Percentiles rank a stretch among this genome's conserved stretches.
Evolutionary conservation across 2,113 vertebrate genomes (phyloP).

Genomic region (Nymphicus hollandicus): DNA sequence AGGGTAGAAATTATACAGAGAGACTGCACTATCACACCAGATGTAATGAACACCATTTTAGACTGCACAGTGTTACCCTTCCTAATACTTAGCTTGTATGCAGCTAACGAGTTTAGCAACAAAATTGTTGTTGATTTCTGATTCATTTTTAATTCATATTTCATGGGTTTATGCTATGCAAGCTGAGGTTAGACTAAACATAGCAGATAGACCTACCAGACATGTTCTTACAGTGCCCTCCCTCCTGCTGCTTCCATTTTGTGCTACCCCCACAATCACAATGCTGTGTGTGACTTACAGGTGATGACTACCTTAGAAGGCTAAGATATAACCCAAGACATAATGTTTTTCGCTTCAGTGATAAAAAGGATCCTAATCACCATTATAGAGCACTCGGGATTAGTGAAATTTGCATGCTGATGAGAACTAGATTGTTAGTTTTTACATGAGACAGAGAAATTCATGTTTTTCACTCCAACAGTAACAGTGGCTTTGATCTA

Average conservation of each 20-base stretch:
- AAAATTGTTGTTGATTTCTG: neutral
- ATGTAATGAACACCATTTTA: neutral
- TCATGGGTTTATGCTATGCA: neutral
- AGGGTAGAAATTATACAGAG: neutral
- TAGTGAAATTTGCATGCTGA: neutral
- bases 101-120: neutral
- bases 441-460: neutral
- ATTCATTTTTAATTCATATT: neutral
- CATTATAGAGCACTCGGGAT: neutral
- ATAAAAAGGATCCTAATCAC: neutral
- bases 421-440: neutral
- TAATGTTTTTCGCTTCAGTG: neutral
- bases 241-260: neutral
- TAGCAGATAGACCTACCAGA: neutral
- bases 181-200: neutral
- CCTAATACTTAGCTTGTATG: neutral
- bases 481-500: neutral
- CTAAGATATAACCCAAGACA: neutral
- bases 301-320: neutral
- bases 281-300: neutral
- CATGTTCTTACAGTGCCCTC: neutral
- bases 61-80: neutral
- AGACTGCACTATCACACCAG: neutral
- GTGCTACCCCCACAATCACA: neutral
- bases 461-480: neutral